Base-by-base conservation (phyloP, 1,140 invertebrate species). In the Coboldia fuscipes region DNA sequence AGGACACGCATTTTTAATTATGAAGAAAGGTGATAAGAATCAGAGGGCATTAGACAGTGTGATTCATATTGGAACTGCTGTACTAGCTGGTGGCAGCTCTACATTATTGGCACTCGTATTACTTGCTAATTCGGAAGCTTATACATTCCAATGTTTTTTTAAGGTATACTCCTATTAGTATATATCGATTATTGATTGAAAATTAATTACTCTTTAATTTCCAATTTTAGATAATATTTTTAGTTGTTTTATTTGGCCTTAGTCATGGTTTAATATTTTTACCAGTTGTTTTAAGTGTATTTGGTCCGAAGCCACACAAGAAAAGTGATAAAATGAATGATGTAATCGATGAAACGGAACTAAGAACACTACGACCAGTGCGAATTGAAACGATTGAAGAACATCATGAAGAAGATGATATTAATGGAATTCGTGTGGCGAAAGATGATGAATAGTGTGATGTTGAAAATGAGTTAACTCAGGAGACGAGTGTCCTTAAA, bases 131-230 rank as follows among this genome's bases (percentile, higher is more conserved):
- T 81, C 77, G 0, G 63, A 66, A 37, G 72, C 77, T n/a, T 82
- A 83, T 45, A 78, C 75, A 3, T 84, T 84, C 49, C 62, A 68
- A 33, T 62, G 75, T 24, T 86, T 86, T 47, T 82, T 83, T 42
- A 82, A 77, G 60, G 67, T 69, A 49, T 13, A 13, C 35, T 28
- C 15, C 6, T 16, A 6, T 17, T 19, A 18, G 13, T 33, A 8
- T 2, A 29, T 15, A 8, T 17, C 9, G 4, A 6, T 33, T 15
- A 22, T 35, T 27, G 15, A 29, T 21, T 9, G 32, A 34, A 22
- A 21, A 37, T 12, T 36, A 37, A 37, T 30, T 13, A 34, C 30
- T 16, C 18, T 35, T 20, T 30, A 31, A 34, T 27, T 39, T 38
- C 42, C 27, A 42, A 12, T 56, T 59, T 30, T 45, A 69, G 62